These are phyloP conservation scores for Balaenoptera acutorostrata DNA, from an alignment of 2,113 vertebrate species.

Conservation along the genomic window DNA sequence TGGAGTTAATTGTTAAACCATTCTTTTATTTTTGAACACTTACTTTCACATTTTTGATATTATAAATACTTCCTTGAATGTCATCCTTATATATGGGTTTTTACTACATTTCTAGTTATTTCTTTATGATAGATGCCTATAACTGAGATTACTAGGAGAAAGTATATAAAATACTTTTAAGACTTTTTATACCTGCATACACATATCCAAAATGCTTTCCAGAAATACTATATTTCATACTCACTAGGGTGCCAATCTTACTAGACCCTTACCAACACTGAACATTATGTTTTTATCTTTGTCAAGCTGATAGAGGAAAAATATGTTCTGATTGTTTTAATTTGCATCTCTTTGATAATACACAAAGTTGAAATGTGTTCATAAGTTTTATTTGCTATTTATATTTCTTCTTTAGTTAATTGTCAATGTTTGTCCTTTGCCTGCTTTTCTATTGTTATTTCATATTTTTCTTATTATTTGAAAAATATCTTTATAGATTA, in stretches of 20 bases:
- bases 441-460: neutral
- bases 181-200: neutral
- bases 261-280: neutral
- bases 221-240: neutral
- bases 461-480: neutral
- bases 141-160: neutral
- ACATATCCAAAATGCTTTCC: neutral
- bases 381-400: neutral
- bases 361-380: neutral
- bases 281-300: neutral
- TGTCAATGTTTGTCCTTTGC: neutral
- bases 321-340: neutral
- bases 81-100: neutral
- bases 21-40: neutral
- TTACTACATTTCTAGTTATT: neutral
- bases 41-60: conserved; percentile 6
- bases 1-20: neutral
- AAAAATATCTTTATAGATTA: neutral
- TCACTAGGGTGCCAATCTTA: neutral
- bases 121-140: neutral
- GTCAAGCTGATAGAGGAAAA: neutral
- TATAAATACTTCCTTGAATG: neutral
- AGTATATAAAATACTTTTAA: neutral
- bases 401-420: neutral
- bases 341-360: neutral